phyloP scores from a whole-genome alignment of 2,888 invertebrate genomes.

The Bembecia ichneumoniformis region DNA sequence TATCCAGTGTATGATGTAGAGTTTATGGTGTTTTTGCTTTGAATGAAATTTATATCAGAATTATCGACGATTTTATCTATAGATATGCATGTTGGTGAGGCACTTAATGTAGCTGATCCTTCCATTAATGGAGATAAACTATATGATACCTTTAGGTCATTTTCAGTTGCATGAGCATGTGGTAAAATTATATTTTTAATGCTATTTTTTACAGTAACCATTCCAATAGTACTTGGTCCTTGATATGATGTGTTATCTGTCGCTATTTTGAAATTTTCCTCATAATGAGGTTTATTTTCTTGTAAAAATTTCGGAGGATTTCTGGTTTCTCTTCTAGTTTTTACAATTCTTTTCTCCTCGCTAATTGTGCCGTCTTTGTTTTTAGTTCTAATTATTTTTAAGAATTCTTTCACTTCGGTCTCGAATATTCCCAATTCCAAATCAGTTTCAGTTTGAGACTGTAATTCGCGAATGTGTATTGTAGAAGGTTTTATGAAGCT shows the following conservation, averaged over 20 bases:
- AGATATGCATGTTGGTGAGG: no score
- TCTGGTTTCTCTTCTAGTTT: slow-evolving; percentile 22
- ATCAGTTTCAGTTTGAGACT: not conserved
- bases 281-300: not conserved
- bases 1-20: no score
- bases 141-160: not conserved
- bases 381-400: slow-evolving; percentile 22
- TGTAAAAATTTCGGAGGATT: slow-evolving; percentile 5
- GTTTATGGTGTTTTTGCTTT: no score
- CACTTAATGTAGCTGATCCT: no score
- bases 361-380: slow-evolving; percentile 28
- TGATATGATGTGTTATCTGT: not conserved
- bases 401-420: slow-evolving; percentile 27
- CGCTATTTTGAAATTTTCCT: not conserved
- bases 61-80: no score
- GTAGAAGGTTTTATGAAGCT: not conserved
- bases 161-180: not conserved
- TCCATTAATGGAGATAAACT: not conserved
- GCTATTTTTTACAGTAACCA: not conserved
- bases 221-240: not conserved
- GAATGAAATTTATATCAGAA: no score
- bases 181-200: not conserved
- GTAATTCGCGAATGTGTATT: not conserved
- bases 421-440: slow-evolving; percentile 3
- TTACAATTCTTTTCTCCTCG: slow-evolving; percentile 26